phyloP scores from a whole-genome alignment of 2,113 vertebrate genomes.

The Propithecus coquereli region DNA sequence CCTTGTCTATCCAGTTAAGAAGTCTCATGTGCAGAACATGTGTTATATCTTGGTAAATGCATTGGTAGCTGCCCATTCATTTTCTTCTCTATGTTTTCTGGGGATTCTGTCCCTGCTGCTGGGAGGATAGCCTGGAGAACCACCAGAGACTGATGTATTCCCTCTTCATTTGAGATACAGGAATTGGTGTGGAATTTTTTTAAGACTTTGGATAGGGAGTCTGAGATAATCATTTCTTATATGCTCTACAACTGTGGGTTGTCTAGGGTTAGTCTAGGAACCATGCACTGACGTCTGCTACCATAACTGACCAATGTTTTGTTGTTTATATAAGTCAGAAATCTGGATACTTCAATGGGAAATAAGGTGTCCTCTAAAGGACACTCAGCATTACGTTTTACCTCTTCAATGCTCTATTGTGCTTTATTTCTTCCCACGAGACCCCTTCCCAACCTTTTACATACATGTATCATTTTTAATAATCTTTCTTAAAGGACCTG shows the following conservation, averaged over 20 bases:
- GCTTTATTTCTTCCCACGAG: constrained; percentile 36
- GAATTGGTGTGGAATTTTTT: background rate
- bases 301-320: background rate
- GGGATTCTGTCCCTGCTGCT: background rate
- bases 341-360: background rate
- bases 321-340: constrained; percentile 22
- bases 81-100: background rate
- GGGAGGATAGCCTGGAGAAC: background rate
- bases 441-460: background rate
- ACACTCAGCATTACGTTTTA: background rate
- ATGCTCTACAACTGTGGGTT: no score
- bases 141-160: background rate
- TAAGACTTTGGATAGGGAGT: background rate
- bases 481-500: background rate
- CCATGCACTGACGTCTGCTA: background rate
- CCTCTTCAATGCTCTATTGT: background rate
- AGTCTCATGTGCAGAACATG: background rate
- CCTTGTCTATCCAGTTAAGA: background rate
- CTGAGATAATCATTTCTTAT: background rate
- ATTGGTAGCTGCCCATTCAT: background rate
- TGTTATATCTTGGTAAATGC: background rate
- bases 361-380: constrained; percentile 40
- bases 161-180: background rate
- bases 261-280: background rate
- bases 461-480: background rate